Evolutionary conservation across 2,888 invertebrate genomes (phyloP).

Genomic region (Apotomis capreana): DNA sequence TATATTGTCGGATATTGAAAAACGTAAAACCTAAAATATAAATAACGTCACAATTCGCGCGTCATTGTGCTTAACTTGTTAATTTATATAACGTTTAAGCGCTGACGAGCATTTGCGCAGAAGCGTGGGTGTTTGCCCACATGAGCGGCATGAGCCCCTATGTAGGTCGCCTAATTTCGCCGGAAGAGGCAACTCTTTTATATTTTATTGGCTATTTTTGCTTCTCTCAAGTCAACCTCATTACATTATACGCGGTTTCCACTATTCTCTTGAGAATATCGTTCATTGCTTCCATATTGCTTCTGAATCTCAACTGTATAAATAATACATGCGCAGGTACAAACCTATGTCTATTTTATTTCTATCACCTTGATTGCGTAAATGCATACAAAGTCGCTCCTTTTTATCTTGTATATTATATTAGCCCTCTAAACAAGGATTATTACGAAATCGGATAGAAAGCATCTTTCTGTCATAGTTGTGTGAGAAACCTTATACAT

Average conservation of each 20-base stretch:
- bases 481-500: conserved; percentile 16
- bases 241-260: conserved; percentile 15
- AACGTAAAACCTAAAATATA: conserved; percentile 5
- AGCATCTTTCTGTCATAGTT: conserved; percentile 16
- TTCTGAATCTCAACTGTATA: too few species aligned
- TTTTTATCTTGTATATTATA: background rate
- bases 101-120: conserved; percentile 68
- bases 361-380: too few species aligned
- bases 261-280: background rate
- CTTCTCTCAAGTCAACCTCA: conserved; percentile 46
- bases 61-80: conserved; percentile 55
- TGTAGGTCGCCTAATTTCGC: conserved; percentile 63
- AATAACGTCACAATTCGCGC: conserved; percentile 26
- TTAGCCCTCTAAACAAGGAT: conserved; percentile 28
- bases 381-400: background rate
- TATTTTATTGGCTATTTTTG: conserved; percentile 47
- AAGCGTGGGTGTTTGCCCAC: conserved; percentile 65
- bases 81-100: conserved; percentile 67
- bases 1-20: background rate
- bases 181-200: conserved; percentile 53
- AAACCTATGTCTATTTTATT: too few species aligned
- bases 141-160: conserved; percentile 52
- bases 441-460: conserved; percentile 44
- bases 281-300: background rate
- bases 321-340: too few species aligned